A percentile compares a stretch with the other conserved stretches of the same genome.
phyloP scores from a whole-genome alignment of 2,888 invertebrate genomes.

The Plebejus melissa region DNA sequence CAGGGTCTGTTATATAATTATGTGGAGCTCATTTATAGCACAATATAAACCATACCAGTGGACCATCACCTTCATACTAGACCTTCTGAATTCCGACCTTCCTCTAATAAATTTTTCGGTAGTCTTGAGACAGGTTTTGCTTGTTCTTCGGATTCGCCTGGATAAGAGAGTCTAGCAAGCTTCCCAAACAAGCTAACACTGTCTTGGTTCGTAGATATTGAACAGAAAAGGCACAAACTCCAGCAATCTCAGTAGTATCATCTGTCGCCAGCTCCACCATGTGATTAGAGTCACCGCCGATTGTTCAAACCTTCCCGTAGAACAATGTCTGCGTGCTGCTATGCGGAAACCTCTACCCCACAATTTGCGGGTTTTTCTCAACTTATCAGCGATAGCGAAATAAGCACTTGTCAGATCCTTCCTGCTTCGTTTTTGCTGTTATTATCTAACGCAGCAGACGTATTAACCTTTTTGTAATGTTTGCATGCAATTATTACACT shows the following conservation, averaged over 20 bases:
- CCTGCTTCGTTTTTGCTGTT: constrained; percentile 15
- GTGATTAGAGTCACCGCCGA: background rate
- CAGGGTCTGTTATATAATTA: constrained; percentile 8
- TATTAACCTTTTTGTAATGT: background rate
- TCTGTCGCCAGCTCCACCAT: background rate
- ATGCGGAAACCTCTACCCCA: constrained; percentile 42
- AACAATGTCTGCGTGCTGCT: constrained; percentile 37
- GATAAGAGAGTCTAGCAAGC: too few relatives aligned
- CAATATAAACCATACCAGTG: too few relatives aligned
- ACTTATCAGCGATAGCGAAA: constrained; percentile 19
- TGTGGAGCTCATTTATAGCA: too few relatives aligned
- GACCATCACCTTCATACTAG: too few relatives aligned
- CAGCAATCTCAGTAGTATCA: background rate
- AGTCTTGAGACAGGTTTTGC: too few relatives aligned
- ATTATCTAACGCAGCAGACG: background rate
- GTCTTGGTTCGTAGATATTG: too few relatives aligned
- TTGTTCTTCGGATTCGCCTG: too few relatives aligned
- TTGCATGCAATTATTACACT: background rate
- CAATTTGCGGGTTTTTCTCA: constrained; percentile 38
- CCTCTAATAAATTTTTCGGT: too few relatives aligned
- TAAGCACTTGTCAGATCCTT: constrained; percentile 14
- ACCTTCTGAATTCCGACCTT: too few relatives aligned
- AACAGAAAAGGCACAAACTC: background rate
- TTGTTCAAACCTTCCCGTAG: constrained; percentile 22
- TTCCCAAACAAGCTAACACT: too few relatives aligned